Percentiles rank a stretch among this genome's conserved stretches.
Conservation (phyloP, 2,888 invertebrate species). For the Vesta saturnalis region DNA sequence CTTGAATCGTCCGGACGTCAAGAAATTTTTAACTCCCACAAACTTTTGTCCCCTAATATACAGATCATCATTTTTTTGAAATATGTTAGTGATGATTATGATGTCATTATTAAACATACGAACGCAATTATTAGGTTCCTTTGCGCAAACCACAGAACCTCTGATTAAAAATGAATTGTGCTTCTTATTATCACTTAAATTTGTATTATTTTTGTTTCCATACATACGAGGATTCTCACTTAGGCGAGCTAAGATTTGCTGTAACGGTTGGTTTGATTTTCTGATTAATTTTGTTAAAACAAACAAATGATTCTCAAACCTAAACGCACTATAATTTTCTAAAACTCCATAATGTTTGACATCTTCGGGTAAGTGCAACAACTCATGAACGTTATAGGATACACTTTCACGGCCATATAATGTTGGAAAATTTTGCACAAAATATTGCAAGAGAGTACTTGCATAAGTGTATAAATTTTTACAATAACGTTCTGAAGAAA, state of each 20-base stretch:
- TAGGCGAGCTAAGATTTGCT: not conserved
- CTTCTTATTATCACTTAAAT: not conserved
- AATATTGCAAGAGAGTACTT: not conserved
- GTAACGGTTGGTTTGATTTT: not conserved
- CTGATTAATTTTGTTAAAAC: not conserved
- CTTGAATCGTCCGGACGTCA: too few species aligned
- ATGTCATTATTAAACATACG: too few species aligned
- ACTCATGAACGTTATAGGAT: slow-evolving; percentile 28
- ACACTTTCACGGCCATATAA: slow-evolving; percentile 12
- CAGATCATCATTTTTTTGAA: too few species aligned
- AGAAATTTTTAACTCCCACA: too few species aligned
- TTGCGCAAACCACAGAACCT: too few species aligned
- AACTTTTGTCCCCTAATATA: too few species aligned
- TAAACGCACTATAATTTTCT: slow-evolving; percentile 20
- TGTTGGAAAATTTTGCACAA: not conserved
- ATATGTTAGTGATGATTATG: too few species aligned
- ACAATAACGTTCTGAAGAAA: not conserved
- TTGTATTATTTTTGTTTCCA: not conserved
- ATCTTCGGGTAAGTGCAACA: slow-evolving; percentile 23
- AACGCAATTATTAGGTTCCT: too few species aligned
- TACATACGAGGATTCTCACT: too few species aligned
- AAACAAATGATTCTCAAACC: slow-evolving; percentile 7
- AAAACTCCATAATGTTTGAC: slow-evolving; percentile 16
- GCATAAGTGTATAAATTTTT: not conserved
- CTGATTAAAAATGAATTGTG: too few species aligned